Percentiles rank a stretch among this genome's conserved stretches.
phyloP scores from a whole-genome alignment of 2,113 vertebrate genomes.

The Sula dactylatra region DNA sequence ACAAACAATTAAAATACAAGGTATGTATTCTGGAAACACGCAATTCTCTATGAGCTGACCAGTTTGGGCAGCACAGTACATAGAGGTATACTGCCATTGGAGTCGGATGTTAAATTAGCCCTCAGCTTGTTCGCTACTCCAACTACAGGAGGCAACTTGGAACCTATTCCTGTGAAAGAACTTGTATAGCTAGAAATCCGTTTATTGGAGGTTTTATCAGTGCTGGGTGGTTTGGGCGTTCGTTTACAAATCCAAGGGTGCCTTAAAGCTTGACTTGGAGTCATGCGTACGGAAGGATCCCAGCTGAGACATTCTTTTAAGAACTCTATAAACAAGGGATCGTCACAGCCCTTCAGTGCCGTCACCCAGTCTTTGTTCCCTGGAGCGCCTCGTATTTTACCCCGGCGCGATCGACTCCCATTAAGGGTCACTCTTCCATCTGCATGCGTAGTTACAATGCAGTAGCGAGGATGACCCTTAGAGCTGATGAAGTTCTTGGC shows the following conservation, averaged over 20 bases:
- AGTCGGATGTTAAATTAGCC: conserved; percentile 85
- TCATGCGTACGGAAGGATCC: conserved; percentile 90
- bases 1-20: conserved; percentile 19
- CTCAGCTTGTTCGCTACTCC: conserved; percentile 86
- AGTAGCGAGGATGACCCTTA: conserved; percentile 96
- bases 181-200: conserved; percentile 80
- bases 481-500: conserved; percentile 98
- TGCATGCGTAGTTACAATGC: conserved; percentile 82
- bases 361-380: conserved; percentile 91
- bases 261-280: conserved; percentile 88
- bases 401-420: conserved; percentile 88
- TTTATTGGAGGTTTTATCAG: conserved; percentile 82
- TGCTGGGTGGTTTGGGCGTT: conserved; percentile 76
- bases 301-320: conserved; percentile 95
- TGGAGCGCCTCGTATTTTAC: conserved; percentile 90
- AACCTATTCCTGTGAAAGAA: conserved; percentile 87
- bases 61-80: conserved; percentile 94
- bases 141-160: conserved; percentile 80
- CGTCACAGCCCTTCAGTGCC: conserved; percentile 91
- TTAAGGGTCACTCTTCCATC: conserved; percentile 86
- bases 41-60: conserved; percentile 78
- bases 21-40: not conserved
- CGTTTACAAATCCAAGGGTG: conserved; percentile 94
- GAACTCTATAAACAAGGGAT: conserved; percentile 92
- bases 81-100: conserved; percentile 83